Conservation (phyloP, 2,113 vertebrate genomes). For the Pollimyrus isidori region DNA sequence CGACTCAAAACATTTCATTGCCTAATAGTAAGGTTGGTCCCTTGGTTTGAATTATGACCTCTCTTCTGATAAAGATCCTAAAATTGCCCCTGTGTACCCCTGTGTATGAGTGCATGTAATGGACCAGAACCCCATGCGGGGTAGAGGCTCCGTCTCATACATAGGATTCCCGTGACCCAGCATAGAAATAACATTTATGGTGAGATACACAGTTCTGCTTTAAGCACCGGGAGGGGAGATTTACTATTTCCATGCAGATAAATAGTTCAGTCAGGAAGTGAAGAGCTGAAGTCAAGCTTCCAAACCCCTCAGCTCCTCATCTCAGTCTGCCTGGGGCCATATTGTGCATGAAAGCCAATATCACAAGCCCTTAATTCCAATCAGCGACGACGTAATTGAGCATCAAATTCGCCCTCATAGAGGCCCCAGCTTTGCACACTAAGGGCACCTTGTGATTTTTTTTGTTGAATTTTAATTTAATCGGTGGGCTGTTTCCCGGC, state of each 20-base stretch:
- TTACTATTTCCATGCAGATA: not conserved
- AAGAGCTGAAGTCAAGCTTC: not conserved
- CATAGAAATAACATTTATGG: not conserved
- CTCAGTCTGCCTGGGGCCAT: not conserved
- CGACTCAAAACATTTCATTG: not conserved
- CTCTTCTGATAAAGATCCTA: not conserved
- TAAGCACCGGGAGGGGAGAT: not conserved
- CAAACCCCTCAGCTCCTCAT: not conserved
- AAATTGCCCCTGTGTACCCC: not conserved
- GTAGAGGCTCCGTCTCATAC: not conserved
- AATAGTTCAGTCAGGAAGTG: not conserved
- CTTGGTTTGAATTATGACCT: not conserved
- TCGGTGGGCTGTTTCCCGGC: not conserved
- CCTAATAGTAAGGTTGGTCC: not conserved
- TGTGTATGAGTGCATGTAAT: not conserved
- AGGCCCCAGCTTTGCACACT: not conserved
- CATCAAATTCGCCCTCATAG: not conserved
- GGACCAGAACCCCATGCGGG: not conserved
- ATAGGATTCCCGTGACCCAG: not conserved
- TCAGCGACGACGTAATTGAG: not conserved
- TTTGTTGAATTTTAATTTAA: constrained; percentile 11
- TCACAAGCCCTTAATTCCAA: not conserved
- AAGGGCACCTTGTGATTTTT: constrained; percentile 5
- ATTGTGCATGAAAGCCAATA: not conserved
- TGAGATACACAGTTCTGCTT: not conserved